Evolutionary conservation across 2,113 vertebrate species (phyloP).

Genomic region (Cariama cristata): DNA sequence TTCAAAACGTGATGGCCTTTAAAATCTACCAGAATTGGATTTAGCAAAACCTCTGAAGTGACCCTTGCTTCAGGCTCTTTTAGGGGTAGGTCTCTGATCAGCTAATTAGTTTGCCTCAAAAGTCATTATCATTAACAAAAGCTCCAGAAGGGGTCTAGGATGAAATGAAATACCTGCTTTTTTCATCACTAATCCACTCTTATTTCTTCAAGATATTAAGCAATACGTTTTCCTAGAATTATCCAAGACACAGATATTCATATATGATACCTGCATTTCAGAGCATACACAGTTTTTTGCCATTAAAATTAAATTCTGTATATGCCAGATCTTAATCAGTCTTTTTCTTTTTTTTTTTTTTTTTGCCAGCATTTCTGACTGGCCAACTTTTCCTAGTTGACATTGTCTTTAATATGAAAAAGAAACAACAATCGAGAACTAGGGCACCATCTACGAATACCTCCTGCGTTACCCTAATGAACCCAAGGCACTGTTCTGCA

Average conservation of each 20-base stretch:
- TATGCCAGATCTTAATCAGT: neutral
- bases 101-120: neutral
- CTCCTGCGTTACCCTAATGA: neutral
- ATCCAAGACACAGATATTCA: neutral
- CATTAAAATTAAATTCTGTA: neutral
- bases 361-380: neutral
- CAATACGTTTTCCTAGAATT: neutral
- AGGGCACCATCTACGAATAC: neutral
- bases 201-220: neutral
- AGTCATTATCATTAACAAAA: neutral
- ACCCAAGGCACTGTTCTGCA: neutral
- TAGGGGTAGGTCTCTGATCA: neutral
- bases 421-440: neutral
- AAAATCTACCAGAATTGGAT: neutral
- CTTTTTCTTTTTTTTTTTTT: neutral
- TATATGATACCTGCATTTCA: neutral
- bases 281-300: neutral
- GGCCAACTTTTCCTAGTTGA: neutral
- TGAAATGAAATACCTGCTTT: neutral
- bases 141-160: neutral
- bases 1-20: neutral
- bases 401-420: neutral
- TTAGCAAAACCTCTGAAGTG: neutral
- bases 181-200: neutral
- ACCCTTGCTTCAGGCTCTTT: neutral